These are phyloP conservation scores for Catamblyrhynchus diadema DNA, from an alignment of 2,797 vertebrate genomes.

Conservation along the genomic window DNA sequence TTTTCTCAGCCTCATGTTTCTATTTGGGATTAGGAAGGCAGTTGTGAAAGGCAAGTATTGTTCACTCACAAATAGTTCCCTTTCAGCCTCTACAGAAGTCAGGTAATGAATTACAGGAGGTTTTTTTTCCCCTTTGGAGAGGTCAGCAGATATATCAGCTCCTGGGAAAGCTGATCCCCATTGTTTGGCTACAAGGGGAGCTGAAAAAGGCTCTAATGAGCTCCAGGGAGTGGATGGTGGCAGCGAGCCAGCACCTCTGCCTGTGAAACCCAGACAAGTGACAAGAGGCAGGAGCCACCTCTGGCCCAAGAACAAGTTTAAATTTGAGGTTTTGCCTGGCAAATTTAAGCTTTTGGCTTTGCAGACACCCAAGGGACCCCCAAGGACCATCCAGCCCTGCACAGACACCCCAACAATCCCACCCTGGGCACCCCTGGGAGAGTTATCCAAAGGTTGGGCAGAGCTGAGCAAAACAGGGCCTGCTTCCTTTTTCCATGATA, in stretches of 20 bases:
- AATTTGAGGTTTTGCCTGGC: not conserved
- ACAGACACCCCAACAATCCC: not conserved
- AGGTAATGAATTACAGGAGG: conserved; percentile 29
- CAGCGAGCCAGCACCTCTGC: not conserved
- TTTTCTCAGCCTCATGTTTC: conserved; percentile 47
- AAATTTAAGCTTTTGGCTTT: not conserved
- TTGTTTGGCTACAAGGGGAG: not conserved
- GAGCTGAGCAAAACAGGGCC: not conserved
- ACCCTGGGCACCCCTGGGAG: not conserved
- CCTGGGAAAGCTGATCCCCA: not conserved
- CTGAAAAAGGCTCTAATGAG: conserved; percentile 7
- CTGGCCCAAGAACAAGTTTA: not conserved
- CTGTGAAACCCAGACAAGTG: not conserved
- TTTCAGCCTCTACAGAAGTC: conserved; percentile 21
- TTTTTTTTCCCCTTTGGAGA: not conserved
- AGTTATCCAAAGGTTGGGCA: rapidly evolving
- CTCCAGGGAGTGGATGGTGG: not conserved
- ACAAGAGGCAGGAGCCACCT: not conserved
- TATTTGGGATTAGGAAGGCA: conserved; percentile 9
- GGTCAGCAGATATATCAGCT: conserved; percentile 23
- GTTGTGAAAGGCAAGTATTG: conserved; percentile 37
- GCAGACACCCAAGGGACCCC: not conserved
- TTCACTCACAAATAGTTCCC: conserved; percentile 1
- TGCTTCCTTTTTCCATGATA: not conserved
- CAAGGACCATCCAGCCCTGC: not conserved